Conservation (phyloP, 2,888 invertebrate species). For the Tenthredo scrophulariae region DNA sequence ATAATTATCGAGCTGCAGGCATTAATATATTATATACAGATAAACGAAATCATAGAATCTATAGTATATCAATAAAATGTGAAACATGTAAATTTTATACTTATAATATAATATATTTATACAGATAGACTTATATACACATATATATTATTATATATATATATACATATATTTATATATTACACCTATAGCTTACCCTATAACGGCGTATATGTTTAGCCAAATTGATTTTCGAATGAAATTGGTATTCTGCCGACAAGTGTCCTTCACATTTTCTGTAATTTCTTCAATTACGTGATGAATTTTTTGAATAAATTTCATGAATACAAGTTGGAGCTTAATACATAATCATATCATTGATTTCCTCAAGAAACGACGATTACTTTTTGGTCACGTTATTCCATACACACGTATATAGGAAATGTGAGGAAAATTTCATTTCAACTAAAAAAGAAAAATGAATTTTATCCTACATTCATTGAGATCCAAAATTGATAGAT, state of each 20-base stretch:
- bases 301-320: conserved; percentile 31
- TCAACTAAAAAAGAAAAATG: neutral
- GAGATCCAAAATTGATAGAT: conserved; percentile 39
- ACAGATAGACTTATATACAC: conserved; percentile 53
- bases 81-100: conserved; percentile 55
- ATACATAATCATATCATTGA: neutral
- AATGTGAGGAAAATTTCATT: neutral
- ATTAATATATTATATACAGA: conserved; percentile 15
- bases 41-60: conserved; percentile 47
- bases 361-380: neutral
- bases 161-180: conserved; percentile 31
- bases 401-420: neutral
- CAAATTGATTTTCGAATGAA: neutral
- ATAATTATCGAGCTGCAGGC: neutral
- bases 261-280: conserved; percentile 19
- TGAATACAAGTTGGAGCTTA: neutral
- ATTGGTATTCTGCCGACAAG: conserved; percentile 8
- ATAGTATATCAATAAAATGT: conserved; percentile 53
- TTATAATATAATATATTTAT: conserved; percentile 57
- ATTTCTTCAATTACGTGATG: neutral
- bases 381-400: neutral
- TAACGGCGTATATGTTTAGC: conserved; percentile 35
- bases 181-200: conserved; percentile 3
- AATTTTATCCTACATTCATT: neutral
- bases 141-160: conserved; percentile 50